These are phyloP conservation scores for Panagrolaimus sp. DNA, from an alignment of 1,140 invertebrate species.

Conservation along the genomic window DNA sequence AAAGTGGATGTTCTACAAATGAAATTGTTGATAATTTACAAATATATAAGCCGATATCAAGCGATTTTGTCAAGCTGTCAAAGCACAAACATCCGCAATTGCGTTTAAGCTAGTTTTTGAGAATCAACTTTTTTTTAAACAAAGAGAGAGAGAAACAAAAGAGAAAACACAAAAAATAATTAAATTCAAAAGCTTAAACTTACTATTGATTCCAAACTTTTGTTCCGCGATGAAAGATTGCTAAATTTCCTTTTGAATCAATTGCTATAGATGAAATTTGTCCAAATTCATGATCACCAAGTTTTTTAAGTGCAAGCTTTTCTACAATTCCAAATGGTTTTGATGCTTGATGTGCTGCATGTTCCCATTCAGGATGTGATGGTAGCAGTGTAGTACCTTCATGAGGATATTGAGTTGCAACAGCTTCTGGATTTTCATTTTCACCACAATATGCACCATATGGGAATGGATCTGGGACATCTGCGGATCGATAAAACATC, in stretches of 20 bases:
- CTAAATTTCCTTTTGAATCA: slow-evolving; percentile 66
- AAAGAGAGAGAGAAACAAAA: too few relatives aligned
- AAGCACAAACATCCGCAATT: slow-evolving; percentile 53
- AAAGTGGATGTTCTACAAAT: slow-evolving; percentile 59
- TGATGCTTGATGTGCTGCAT: slow-evolving; percentile 51
- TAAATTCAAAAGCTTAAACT: slow-evolving; percentile 20
- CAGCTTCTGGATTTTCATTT: slow-evolving; percentile 19
- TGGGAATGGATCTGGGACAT: slow-evolving; percentile 50
- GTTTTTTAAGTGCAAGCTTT: slow-evolving; percentile 23
- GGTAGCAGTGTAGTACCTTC: slow-evolving; percentile 50
- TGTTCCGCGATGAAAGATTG: slow-evolving; percentile 75
- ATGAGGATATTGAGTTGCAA: slow-evolving; percentile 44
- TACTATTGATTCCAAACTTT: slow-evolving; percentile 66
- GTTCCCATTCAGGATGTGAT: slow-evolving; percentile 51
- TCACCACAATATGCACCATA: slow-evolving; percentile 46
- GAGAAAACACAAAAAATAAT: slow-evolving; percentile 21
- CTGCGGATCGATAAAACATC: slow-evolving; percentile 56
- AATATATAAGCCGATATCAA: slow-evolving; percentile 59
- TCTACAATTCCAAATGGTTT: slow-evolving; percentile 52
- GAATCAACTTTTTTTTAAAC: too few relatives aligned
- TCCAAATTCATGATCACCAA: slow-evolving; percentile 43
- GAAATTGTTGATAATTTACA: slow-evolving; percentile 59
- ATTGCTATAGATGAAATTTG: slow-evolving; percentile 52
- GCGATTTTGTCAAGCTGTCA: slow-evolving; percentile 43
- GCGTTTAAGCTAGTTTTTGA: slow-evolving; percentile 59